Base-by-base conservation (phyloP, 1,140 invertebrate species). In the Protaetia brevitarsis region DNA sequence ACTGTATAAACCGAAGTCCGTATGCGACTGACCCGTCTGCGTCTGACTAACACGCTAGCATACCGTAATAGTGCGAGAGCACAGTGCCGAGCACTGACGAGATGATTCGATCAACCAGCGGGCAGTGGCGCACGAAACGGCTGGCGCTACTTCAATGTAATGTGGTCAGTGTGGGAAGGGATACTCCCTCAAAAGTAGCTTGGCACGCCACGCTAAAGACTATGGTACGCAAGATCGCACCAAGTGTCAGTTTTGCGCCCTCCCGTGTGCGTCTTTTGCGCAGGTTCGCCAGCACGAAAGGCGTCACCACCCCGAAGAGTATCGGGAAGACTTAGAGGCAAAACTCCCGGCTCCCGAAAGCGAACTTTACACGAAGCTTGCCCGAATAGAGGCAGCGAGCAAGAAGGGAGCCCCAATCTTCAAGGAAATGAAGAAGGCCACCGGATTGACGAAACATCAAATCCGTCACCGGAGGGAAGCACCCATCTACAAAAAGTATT, bases 381-480 rank as follows among this genome's bases (percentile, higher is more conserved):
- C 23, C 27, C 13, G 2, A 3, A 64, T 51, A 27, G 30, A 41
- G 23, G 61, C 34, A 0, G 27, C 2, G 26, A 21, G n/a, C 34
- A 63, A 10, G 19, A 28, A 41, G 11, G 36, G 34, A 13, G 19
- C 16, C 4, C 10, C 45, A 41, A 21, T 21, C 16, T 30, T 65
- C 6, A 6, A 21, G 3, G 56, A 41, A 16, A 13, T 65, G 37
- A 29, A 10, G 3, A 13, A 62, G 11, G 58, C 57, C 8, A 66
- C 65, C 0, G 65, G 65, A 10, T 28, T 66, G 57, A 66, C 65
- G 2, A 21, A n/a, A 1, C 30, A 63, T 30, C 65, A 66, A 26
- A 45, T 66, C 29, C 30, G 65, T 0, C 31, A 62, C 27, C 29
- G 58, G 7, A 4, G 58, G 2, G 58, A 66, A 16, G 63, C 41